Conservation (phyloP, 2,888 invertebrate genomes). For the Linyphia triangularis region DNA sequence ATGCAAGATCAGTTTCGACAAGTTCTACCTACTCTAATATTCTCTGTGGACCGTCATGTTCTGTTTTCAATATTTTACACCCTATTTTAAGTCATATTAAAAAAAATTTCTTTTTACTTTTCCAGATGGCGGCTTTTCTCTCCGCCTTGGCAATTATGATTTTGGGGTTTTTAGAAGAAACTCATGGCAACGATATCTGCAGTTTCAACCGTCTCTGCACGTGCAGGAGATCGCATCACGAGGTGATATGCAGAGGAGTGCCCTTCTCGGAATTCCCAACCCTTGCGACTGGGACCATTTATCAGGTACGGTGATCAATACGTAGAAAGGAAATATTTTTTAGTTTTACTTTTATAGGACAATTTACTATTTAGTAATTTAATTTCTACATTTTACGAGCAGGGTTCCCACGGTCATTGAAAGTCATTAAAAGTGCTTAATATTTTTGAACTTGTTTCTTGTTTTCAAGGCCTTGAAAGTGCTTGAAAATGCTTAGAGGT, state of each 20-base stretch:
- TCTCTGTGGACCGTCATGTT: background rate
- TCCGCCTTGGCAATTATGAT: conserved; percentile 54
- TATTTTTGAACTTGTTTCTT: no score
- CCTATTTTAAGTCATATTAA: background rate
- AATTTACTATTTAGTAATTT: no score
- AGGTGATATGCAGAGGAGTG: conserved; percentile 76
- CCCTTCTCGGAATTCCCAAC: conserved; percentile 72
- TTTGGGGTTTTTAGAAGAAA: conserved; percentile 14
- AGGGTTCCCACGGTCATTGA: no score
- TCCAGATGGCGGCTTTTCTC: conserved; percentile 60
- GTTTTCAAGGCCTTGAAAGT: no score
- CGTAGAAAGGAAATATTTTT: no score
- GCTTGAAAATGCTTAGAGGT: no score
- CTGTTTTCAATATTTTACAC: background rate
- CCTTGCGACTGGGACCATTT: conserved; percentile 63
- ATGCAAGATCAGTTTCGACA: no score
- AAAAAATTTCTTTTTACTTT: background rate
- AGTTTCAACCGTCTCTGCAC: conserved; percentile 75
- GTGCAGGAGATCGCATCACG: conserved; percentile 71
- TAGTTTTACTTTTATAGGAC: no score
- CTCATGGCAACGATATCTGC: conserved; percentile 69
- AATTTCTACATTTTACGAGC: no score
- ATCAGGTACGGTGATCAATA: conserved; percentile 67
- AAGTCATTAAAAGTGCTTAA: no score
- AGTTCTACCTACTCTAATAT: no score